Evolutionary conservation across 1,140 invertebrate species (phyloP), one percentile per base, ranked within the genome.

Genomic region (Antheraea mylitta): DNA sequence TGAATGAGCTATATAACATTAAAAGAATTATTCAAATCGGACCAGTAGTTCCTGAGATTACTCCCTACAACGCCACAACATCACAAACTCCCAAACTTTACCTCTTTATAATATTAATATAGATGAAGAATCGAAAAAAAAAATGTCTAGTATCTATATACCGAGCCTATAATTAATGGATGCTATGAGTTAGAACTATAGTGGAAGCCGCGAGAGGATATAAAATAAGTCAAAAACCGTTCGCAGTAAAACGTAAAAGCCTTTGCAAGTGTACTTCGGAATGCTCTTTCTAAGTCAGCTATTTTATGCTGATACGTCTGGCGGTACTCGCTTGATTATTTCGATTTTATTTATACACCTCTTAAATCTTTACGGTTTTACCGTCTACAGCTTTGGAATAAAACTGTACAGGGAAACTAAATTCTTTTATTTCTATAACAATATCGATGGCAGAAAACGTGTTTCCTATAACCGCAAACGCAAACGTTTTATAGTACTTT

Each of bases 181-280:
- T 13, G 45, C 0, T n/a, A 6, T 6, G 45, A 16, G 7, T 13
- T 13, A 53, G 11, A 16, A 16, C 16, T 53, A 16, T 16, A 16
- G 10, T 53, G 45, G 11, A 13, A 53, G 16, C 45, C 45, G 13
- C 16, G 45, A 53, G 45, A 13, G 45, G 16, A n/a, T 53, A 53
- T 53, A 53, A 53, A 53, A 53, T 7, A 53, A 53, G 13, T 53
- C 45, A 53, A 53, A 53, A 53, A 1, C 45, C 45, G 38, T 6
- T 53, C 45, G 45, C 45, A 13, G 45, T 53, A 53, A 53, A 53
- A 53, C 45, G 45, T 16, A 53, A 53, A 53, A 53, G 45, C 45
- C 45, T 53, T 16, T 53, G 45, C 45, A 53, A 53, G 45, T 53
- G 45, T 53, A 53, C 45, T 53, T 16, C 45, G 11, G 11, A 53